Evolutionary conservation across 2,113 vertebrate genomes (phyloP).

Genomic region (Hepsetus odoe): DNA sequence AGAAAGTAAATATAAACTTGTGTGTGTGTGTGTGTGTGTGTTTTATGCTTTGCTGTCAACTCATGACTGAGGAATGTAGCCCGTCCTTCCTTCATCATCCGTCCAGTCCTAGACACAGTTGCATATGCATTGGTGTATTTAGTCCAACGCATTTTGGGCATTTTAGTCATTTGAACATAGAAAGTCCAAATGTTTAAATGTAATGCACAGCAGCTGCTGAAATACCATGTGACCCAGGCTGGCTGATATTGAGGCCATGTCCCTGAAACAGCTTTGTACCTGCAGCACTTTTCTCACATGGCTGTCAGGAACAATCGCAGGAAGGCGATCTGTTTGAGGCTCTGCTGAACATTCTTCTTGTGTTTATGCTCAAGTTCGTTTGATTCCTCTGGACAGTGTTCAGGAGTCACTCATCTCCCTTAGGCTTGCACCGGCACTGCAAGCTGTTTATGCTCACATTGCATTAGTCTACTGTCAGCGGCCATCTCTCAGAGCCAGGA

Average conservation of each 20-base stretch:
- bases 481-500: conserved; percentile 4
- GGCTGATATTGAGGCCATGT: conserved; percentile 12
- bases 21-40: too few relatives aligned
- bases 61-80: too few relatives aligned
- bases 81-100: too few relatives aligned
- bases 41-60: too few relatives aligned
- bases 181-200: neutral
- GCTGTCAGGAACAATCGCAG: conserved; percentile 32
- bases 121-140: too few relatives aligned
- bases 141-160: too few relatives aligned
- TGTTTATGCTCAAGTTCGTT: conserved; percentile 37
- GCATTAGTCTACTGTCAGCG: conserved; percentile 18
- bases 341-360: conserved; percentile 17
- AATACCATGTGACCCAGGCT: neutral
- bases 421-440: neutral
- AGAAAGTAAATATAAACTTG: too few relatives aligned
- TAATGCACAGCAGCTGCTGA: neutral
- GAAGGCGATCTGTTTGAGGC: conserved; percentile 30
- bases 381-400: conserved; percentile 12
- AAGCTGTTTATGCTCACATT: conserved; percentile 6
- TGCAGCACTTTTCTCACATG: conserved; percentile 23
- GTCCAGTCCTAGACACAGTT: too few relatives aligned
- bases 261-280: conserved; percentile 28
- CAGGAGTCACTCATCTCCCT: conserved; percentile 2
- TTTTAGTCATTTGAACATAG: too few relatives aligned